A percentile compares a stretch with the other conserved stretches of the same genome.
phyloP scores from a whole-genome alignment of 2,113 vertebrate species.

The Hippoglossus stenolepis region DNA sequence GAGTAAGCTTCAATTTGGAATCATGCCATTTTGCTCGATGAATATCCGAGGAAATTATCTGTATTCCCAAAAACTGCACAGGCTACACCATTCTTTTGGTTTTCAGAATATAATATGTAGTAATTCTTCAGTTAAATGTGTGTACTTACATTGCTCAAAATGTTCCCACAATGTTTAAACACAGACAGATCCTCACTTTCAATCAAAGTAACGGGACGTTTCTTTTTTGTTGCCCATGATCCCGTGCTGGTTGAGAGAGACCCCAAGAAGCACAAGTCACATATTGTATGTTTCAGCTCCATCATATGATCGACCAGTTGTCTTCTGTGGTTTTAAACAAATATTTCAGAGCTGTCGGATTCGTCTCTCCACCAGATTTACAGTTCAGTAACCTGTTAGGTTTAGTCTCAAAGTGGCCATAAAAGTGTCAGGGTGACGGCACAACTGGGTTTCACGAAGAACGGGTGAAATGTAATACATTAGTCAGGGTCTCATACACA shows the following conservation, averaged over 20 bases:
- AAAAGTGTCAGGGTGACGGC: slow-evolving; percentile 44
- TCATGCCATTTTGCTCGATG: neutral
- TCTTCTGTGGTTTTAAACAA: slow-evolving; percentile 2
- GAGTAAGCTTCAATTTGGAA: slow-evolving; percentile 1
- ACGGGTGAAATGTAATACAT: slow-evolving; percentile 39
- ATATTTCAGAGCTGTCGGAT: neutral
- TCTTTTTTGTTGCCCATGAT: no score
- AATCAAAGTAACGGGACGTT: no score
- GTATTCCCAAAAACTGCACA: neutral
- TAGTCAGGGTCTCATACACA: slow-evolving; percentile 26
- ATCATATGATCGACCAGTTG: neutral
- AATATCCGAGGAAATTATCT: neutral
- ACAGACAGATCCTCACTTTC: no score
- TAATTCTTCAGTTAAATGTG: no score
- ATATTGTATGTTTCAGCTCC: neutral
- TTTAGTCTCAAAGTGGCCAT: slow-evolving; percentile 30
- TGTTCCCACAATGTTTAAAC: no score
- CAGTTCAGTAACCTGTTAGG: slow-evolving; percentile 22
- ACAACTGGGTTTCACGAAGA: slow-evolving; percentile 9
- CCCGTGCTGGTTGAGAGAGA: no score
- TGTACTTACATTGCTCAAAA: no score
- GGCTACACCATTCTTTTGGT: no score
- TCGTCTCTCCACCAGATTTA: slow-evolving; percentile 17
- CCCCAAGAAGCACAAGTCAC: no score
- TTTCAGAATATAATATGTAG: no score